Base-by-base conservation (phyloP, 2,888 invertebrate species). In the Drepana falcataria region DNA sequence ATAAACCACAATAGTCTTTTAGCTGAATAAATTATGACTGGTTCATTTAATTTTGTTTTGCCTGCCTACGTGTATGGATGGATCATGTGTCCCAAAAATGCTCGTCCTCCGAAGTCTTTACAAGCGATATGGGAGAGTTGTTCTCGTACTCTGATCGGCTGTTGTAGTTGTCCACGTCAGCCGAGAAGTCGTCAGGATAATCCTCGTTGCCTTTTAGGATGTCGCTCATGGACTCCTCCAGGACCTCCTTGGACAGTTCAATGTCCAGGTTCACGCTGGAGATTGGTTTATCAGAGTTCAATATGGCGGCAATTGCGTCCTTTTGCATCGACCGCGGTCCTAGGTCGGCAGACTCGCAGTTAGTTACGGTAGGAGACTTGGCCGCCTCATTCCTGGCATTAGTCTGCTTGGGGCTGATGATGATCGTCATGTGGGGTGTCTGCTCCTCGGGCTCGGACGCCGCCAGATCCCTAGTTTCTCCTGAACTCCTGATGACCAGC, bases 11-110 rank as follows among this genome's bases (percentile, higher is more conserved):
- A 74, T 73, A 75, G 77, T 65, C 69, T 21, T 21, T 76, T 75
- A 79, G 64, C 70, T 65, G 21, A 85, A 84, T 87, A 86, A 85
- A 87, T 83, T 79, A 85, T 83, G 79, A 82, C 74, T 78, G 79
- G 78, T 81, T 84, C 63, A 56, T 49, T 60, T 52, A 58, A 49
- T 49, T 53, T 59, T 65, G 53, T 63, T 64, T 73, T 61, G 68
- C 78, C 21, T 21, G 21, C 1, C 21, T 21, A 21, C 21, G 21
- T 21, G 21, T 21, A 21, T 21, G 21, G 21, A 21, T 21, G 21
- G 21, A 21, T 79, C 73, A 81, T 4, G 65, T 64, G n/a, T 83
- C 81, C 89, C 90, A 89, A 71, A 84, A 84, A 61, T 79, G 77
- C 9, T 86, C 87, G 41, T 86, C 81, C 33, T 85, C 85, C 0